Percentiles rank a stretch among this genome's conserved stretches.
Evolutionary conservation across 2,113 vertebrate genomes (phyloP).

Genomic region (Tragelaphus scriptus): DNA sequence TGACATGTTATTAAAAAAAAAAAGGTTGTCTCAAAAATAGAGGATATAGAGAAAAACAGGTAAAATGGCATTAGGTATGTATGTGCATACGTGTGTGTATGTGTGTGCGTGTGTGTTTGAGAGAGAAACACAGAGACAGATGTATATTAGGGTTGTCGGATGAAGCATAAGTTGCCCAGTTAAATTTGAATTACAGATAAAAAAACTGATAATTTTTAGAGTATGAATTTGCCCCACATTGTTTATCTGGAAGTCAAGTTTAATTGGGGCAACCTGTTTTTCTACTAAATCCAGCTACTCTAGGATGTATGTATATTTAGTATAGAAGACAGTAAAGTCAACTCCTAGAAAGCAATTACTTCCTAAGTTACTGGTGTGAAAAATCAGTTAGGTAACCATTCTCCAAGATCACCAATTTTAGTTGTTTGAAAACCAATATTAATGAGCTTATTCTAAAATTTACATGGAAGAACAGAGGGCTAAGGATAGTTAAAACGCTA

Average conservation of each 20-base stretch:
- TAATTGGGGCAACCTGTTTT: neutral
- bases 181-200: neutral
- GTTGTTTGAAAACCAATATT: neutral
- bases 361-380: neutral
- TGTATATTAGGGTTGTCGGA: neutral
- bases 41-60: neutral
- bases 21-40: neutral
- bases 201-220: neutral
- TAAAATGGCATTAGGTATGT: neutral
- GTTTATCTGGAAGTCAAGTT: conserved; percentile 24
- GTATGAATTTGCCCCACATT: neutral
- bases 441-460: neutral
- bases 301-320: neutral
- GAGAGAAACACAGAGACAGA: neutral
- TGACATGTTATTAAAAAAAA: neutral
- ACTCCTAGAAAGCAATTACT: neutral
- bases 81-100: neutral
- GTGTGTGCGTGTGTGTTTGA: fast-evolving
- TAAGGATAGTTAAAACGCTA: neutral
- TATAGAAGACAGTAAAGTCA: neutral
- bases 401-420: neutral
- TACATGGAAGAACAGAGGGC: neutral
- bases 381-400: neutral
- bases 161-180: neutral
- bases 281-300: neutral